Evolutionary conservation across 2,888 invertebrate genomes (phyloP), one percentile per base, ranked within the genome.

Genomic region (Parasteatoda lunata): DNA sequence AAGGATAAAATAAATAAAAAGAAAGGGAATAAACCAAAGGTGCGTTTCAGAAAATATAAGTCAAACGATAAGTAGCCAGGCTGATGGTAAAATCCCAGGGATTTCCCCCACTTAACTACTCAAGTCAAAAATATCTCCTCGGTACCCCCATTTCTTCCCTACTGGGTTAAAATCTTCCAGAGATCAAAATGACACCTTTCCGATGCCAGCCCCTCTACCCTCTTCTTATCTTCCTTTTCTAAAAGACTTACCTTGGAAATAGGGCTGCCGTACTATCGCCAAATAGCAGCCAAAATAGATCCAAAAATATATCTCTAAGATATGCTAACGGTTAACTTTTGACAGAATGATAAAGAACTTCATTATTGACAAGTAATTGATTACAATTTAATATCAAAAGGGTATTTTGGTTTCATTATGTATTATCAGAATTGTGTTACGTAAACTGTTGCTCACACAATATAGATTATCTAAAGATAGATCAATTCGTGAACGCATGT

Each of bases 21-120:
- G n/a, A 59, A 59, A 5, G 9, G 9, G 4, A 59, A 59, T 13
- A 59, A 59, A 59, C 59, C 59, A 73, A 81, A 81, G 81, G 81
- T 81, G 81, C 81, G 54, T 75, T 30, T 72, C 65, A 54, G 72
- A 80, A 30, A 59, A 80, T 80, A 72, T 81, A 70, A 77, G 59
- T 71, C 83, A 71, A 51, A 77, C 72, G 49, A 45, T 69, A 69
- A 79, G 69, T 30, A 59, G 76, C 68, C 51, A 68, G 66, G 66
- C 47, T 30, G 64, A 48, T 66, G 82, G 77, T 30, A 70, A 45
- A 45, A 69, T 54, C 85, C 77, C 66, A 66, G 75, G 85, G 80
- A 80, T 86, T 86, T 86, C 85, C 80, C 71, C 85, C 85, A 86
- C 85, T 86, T 86, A 86, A 86, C 85, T 86, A 81, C 85, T 86